Conservation (phyloP, 92 coral and sea anemone genomes). For the Plumapathes pennacea region DNA sequence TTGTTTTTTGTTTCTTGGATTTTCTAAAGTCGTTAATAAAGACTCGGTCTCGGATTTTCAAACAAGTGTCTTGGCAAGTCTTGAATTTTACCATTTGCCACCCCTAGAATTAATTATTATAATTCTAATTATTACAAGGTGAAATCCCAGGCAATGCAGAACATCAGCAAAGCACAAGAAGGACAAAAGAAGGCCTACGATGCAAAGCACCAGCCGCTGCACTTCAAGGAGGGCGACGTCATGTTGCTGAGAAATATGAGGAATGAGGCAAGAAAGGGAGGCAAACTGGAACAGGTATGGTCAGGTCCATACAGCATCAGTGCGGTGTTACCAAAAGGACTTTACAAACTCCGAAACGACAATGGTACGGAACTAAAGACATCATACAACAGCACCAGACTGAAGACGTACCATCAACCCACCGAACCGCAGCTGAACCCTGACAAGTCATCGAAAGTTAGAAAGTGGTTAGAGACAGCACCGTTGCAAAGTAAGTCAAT, state of each 20-base stretch:
- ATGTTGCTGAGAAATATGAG: conserved; percentile 39
- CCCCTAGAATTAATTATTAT: too few species aligned
- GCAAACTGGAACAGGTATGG: conserved; percentile 46
- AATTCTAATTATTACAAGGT: too few species aligned
- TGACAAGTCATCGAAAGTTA: too few species aligned
- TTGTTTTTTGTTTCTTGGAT: too few species aligned
- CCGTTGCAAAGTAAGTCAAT: too few species aligned
- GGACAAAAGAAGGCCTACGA: conserved; percentile 45
- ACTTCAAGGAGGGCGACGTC: conserved; percentile 37
- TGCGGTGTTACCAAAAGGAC: conserved; percentile 28
- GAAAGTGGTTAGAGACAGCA: too few species aligned
- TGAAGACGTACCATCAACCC: conserved; percentile 39
- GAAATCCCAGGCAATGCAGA: conserved; percentile 36
- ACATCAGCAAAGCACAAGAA: conserved; percentile 44
- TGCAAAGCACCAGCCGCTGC: conserved; percentile 50
- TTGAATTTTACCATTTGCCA: too few species aligned
- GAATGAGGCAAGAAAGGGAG: conserved; percentile 50
- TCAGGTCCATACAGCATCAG: conserved; percentile 46
- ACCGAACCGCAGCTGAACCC: conserved; percentile 1
- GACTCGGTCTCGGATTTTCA: too few species aligned
- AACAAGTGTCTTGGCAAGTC: too few species aligned
- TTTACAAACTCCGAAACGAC: conserved; percentile 42
- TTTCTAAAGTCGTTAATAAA: too few species aligned
- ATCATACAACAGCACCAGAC: conserved; percentile 47
- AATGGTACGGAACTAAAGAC: conserved; percentile 41